Evolutionary conservation across 1,140 invertebrate genomes (phyloP).

Genomic region (Oscheius sp.): DNA sequence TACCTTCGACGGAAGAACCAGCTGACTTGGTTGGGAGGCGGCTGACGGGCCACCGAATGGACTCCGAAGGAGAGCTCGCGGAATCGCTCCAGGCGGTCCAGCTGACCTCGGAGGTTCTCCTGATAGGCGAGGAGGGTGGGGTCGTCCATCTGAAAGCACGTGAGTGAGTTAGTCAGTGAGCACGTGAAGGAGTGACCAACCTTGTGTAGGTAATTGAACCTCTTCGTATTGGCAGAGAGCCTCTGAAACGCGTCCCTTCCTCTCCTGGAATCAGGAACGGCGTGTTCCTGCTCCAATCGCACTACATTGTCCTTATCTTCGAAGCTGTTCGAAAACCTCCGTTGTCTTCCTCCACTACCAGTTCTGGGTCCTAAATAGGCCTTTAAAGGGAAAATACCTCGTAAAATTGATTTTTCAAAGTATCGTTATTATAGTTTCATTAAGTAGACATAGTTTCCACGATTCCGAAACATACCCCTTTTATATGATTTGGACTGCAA

Average conservation of each 20-base stretch:
- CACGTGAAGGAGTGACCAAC: conserved; percentile 37
- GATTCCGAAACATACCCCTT: no score
- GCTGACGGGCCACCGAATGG: conserved; percentile 55
- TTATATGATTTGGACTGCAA: no score
- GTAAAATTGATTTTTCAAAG: no score
- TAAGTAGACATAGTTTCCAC: no score
- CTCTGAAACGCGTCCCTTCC: conserved; percentile 22
- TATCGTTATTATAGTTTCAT: no score
- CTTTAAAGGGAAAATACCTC: neutral
- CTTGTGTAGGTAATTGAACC: conserved; percentile 59
- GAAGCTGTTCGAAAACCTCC: conserved; percentile 42
- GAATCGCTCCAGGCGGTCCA: conserved; percentile 56
- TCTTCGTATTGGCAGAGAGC: conserved; percentile 50
- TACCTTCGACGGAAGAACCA: conserved; percentile 59
- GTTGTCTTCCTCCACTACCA: conserved; percentile 25
- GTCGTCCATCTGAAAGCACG: conserved; percentile 52
- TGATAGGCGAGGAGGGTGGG: conserved; percentile 56
- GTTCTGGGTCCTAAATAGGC: conserved; percentile 4
- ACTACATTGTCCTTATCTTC: conserved; percentile 51
- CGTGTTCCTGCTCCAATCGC: conserved; percentile 42
- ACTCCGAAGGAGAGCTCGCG: conserved; percentile 49
- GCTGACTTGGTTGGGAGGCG: conserved; percentile 41
- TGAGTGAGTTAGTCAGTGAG: conserved; percentile 17
- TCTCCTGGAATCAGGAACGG: neutral
- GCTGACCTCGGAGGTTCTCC: conserved; percentile 49